These are phyloP conservation scores for Radopholus similis DNA, from an alignment of 1,140 invertebrate genomes.

Conservation along the genomic window DNA sequence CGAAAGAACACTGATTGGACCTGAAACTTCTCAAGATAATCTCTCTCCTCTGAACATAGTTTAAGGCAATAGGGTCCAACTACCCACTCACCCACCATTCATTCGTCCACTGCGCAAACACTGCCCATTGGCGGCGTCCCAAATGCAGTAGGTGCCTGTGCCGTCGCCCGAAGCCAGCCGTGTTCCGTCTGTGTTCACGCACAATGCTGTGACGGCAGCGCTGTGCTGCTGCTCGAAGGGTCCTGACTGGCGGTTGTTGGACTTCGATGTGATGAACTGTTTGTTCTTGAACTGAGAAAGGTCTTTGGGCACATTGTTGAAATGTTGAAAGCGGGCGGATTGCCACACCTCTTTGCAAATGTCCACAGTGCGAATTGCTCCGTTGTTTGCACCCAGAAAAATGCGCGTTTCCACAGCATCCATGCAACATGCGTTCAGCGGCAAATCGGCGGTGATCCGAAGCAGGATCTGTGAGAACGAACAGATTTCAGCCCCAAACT, in stretches of 20 bases:
- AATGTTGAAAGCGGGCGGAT: background rate
- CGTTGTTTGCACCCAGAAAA: conserved; percentile 3
- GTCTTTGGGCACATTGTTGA: background rate
- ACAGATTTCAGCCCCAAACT: background rate
- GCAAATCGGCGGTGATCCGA: conserved; percentile 14
- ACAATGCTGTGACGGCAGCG: background rate
- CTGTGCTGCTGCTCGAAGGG: conserved; percentile 6
- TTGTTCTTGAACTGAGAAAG: background rate
- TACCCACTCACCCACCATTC: background rate
- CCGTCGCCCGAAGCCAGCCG: conserved; percentile 16
- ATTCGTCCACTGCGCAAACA: conserved; percentile 5
- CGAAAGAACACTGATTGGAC: conserved; percentile 1
- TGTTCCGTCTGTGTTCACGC: conserved; percentile 1
- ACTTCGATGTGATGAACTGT: conserved; percentile 7
- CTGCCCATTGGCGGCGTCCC: conserved; percentile 16
- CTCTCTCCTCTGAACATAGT: background rate
- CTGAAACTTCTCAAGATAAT: background rate
- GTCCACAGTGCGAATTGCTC: background rate
- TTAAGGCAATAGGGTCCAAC: background rate
- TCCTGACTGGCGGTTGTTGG: background rate
- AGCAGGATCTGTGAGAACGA: conserved; percentile 1
- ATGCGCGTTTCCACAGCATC: conserved; percentile 13
- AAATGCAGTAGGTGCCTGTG: conserved; percentile 12
- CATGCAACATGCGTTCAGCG: conserved; percentile 14
- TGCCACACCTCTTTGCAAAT: background rate